A percentile compares a stretch with the other conserved stretches of the same genome.
Evolutionary conservation across 2,113 vertebrate species (phyloP).

Genomic region (Passer domesticus): DNA sequence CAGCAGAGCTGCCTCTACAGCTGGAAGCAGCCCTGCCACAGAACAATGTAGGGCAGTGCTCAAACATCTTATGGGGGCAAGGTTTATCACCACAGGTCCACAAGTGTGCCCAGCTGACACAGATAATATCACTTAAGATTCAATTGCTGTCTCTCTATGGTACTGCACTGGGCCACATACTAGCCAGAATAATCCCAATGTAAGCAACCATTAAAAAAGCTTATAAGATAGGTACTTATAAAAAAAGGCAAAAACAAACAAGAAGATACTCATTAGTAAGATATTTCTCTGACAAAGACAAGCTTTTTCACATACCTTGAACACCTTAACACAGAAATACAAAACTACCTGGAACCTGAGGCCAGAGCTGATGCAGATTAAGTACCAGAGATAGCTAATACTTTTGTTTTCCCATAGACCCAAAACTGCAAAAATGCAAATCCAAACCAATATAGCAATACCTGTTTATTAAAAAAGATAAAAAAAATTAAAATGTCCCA

Average conservation of each 20-base stretch:
- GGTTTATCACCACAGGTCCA: not conserved
- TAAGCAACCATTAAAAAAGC: not conserved
- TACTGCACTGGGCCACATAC: not conserved
- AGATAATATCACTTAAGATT: accelerated
- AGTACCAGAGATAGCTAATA: not conserved
- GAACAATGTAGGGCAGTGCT: not conserved
- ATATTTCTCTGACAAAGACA: not conserved
- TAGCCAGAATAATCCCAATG: not conserved
- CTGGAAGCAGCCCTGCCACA: not conserved
- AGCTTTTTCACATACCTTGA: not conserved
- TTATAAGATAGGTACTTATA: not conserved
- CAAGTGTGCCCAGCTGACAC: not conserved
- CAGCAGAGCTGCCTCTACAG: not conserved
- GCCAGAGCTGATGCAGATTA: not conserved
- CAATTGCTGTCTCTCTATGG: not conserved
- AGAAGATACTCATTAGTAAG: not conserved
- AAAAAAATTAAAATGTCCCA: not conserved
- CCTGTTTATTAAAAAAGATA: not conserved
- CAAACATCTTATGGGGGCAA: not conserved
- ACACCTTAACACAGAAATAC: not conserved
- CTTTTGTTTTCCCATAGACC: not conserved
- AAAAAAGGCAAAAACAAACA: not conserved
- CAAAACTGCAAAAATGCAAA: not conserved
- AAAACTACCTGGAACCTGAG: not conserved
- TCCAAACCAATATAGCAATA: not conserved